A percentile compares a stretch with the other conserved stretches of the same genome.
phyloP scores from a whole-genome alignment of 2,113 vertebrate species.

The Pseudorasbora parva region DNA sequence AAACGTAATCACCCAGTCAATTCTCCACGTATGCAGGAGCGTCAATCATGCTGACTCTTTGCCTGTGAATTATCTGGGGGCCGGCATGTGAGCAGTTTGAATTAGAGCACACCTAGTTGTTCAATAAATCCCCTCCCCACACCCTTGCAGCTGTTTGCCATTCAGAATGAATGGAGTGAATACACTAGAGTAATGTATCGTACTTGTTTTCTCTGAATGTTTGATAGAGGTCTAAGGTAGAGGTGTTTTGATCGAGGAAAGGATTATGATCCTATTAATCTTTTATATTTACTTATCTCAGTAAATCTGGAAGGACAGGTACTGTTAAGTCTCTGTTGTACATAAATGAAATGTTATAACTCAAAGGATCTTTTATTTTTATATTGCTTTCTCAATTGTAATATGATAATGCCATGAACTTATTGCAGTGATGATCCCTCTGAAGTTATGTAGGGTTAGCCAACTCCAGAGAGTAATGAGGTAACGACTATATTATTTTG shows the following conservation, averaged over 20 bases:
- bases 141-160: conserved; percentile 41
- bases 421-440: background rate
- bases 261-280: conserved; percentile 6
- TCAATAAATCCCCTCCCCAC: conserved; percentile 40
- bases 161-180: conserved; percentile 29
- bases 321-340: background rate
- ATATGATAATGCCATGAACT: background rate
- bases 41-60: conserved; percentile 49
- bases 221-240: background rate
- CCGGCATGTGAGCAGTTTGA: conserved; percentile 26
- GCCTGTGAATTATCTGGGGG: conserved; percentile 36
- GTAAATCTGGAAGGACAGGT: background rate
- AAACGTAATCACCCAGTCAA: conserved; percentile 27
- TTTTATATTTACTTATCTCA: background rate
- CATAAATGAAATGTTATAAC: background rate
- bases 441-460: background rate
- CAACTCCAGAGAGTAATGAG: no score
- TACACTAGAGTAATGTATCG: conserved; percentile 26
- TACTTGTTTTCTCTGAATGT: conserved; percentile 15
- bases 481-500: background rate
- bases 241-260: background rate
- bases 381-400: background rate
- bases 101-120: conserved; percentile 43
- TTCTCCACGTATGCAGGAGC: conserved; percentile 29
- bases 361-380: background rate